Percentiles rank a stretch among this genome's conserved stretches.
These are phyloP conservation scores for Caranx melampygus DNA, from an alignment of 2,113 vertebrate species.

Conservation along the genomic window DNA sequence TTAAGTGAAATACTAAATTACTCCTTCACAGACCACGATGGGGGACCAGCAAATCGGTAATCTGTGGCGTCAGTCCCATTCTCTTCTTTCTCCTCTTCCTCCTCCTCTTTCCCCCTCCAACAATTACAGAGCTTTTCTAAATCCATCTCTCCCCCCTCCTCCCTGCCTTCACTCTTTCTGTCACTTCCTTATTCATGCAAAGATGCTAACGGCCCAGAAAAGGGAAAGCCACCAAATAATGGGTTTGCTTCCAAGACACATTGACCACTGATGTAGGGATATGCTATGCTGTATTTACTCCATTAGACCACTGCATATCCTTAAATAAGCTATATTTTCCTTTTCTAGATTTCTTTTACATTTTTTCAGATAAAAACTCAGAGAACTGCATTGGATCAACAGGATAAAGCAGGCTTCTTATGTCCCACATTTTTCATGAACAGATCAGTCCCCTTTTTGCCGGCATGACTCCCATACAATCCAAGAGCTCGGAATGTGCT, in stretches of 20 bases:
- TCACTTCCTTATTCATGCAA: conserved; percentile 57
- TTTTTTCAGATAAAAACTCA: conserved; percentile 9
- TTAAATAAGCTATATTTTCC: conserved; percentile 35
- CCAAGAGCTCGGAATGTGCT: background rate
- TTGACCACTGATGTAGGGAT: conserved; percentile 39
- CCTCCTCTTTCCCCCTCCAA: conserved; percentile 43
- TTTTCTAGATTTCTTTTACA: conserved; percentile 16
- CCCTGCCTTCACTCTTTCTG: conserved; percentile 36
- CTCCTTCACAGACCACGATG: conserved; percentile 47
- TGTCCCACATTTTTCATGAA: background rate
- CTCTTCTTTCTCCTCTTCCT: conserved; percentile 36
- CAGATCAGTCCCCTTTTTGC: conserved; percentile 13
- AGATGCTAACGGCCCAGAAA: conserved; percentile 48
- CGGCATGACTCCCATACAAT: background rate
- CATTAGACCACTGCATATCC: conserved; percentile 34
- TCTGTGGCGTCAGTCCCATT: conserved; percentile 60
- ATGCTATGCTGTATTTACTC: conserved; percentile 33
- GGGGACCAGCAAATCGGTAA: conserved; percentile 47
- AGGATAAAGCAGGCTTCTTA: background rate
- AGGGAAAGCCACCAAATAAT: conserved; percentile 48
- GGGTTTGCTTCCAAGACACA: conserved; percentile 40
- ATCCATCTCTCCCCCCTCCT: conserved; percentile 40
- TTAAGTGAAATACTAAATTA: conserved; percentile 75
- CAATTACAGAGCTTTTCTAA: conserved; percentile 65
- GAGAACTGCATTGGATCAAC: background rate